Percentiles rank a stretch among this genome's conserved stretches.
Evolutionary conservation across 2,797 vertebrate genomes (phyloP).

Genomic region (Gallinago nigripennis): DNA sequence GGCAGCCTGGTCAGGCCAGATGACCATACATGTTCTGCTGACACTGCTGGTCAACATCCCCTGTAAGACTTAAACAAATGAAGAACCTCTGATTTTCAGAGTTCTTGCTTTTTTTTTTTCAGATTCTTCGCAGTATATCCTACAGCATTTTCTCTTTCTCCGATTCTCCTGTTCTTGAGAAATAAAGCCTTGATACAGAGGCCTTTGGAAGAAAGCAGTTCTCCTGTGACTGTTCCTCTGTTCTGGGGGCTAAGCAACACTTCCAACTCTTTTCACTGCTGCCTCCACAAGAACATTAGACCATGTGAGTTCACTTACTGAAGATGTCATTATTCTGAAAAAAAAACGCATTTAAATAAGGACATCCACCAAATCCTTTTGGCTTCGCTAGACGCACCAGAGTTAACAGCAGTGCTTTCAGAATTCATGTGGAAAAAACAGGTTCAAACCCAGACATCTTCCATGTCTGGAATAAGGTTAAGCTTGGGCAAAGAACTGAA

Average conservation of each 20-base stretch:
- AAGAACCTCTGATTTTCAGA: neutral
- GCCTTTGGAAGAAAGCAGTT: neutral
- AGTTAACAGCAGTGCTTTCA: neutral
- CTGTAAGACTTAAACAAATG: neutral
- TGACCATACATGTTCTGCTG: rapidly evolving
- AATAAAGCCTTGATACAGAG: neutral
- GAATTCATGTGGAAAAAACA: neutral
- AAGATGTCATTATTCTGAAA: neutral
- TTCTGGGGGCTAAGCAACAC: neutral
- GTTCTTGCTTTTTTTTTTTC: neutral
- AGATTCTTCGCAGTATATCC: neutral
- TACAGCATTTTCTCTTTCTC: neutral
- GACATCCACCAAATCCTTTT: neutral
- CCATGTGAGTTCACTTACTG: neutral
- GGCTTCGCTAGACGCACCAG: neutral
- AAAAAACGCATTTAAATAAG: neutral
- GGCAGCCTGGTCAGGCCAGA: neutral
- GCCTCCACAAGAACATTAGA: neutral
- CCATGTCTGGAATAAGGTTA: neutral
- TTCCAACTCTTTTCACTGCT: neutral
- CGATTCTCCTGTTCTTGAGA: neutral
- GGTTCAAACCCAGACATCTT: neutral
- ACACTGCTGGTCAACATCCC: neutral
- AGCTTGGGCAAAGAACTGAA: neutral
- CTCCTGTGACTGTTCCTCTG: neutral